Base-by-base conservation (phyloP, 2,113 vertebrate genomes). In the Peromyscus leucopus region DNA sequence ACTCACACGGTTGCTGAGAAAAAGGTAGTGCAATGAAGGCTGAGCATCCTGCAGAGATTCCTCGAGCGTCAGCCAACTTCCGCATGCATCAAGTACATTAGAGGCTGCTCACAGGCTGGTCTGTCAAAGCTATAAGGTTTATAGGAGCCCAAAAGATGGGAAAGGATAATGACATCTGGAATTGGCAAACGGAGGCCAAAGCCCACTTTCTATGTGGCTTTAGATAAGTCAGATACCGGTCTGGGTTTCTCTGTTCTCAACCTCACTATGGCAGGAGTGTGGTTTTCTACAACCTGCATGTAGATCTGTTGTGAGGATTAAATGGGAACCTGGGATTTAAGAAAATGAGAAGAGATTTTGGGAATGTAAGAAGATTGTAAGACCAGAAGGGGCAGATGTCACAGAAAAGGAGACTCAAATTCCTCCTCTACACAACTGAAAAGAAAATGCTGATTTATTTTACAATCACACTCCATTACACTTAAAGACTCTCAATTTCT, bases 1-100 rank as follows among this genome's bases (percentile, higher is more conserved):
- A 84, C 89, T 92, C 94, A 93, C 63, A 94, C 26, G 22, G 22
- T 61, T 69, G n/a, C 19, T 90, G 51, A 94, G 82, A 63, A 89
- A 71, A 59, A 46, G 26, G 75, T 5, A 46, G 16, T 11, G 51
- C 39, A 93, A 71, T 67, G 46, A 76, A 48, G 92, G 59, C 51
- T 39, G 67, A 82, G 57, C 2, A 72, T 75, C 46, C 12, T 72
- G 80, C n/a, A 83, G 10, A 8, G 65, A n/a, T 84, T 91, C 65
- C 36, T 79, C 28, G 65, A 76, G 46, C 51, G 13, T 94, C 74
- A 88, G 28, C 15, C 36, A 46, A 4, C 33, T 31, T 59, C 90
- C 72, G 59, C 48, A 39, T 46, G 59, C 11, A 67, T 36, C 78
- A n/a, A 93, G 46, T 31, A 0, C 42, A 9, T 57, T 42, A 79